Conservation (phyloP, 2,797 vertebrate species). For the Echiichthys vipera region DNA sequence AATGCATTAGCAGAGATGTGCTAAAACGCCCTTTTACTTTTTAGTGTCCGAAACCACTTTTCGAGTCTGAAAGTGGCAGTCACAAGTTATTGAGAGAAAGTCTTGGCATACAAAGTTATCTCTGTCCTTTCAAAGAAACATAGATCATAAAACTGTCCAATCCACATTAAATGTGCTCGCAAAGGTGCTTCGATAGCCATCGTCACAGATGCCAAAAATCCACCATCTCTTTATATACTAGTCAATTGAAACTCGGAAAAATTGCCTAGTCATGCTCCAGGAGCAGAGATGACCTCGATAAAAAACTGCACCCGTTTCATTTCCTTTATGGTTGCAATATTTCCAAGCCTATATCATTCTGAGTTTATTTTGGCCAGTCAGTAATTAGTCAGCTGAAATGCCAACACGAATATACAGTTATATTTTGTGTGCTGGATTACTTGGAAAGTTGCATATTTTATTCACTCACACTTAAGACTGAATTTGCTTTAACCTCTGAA, state of each 20-base stretch:
- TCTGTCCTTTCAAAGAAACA: not conserved
- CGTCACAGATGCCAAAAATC: not conserved
- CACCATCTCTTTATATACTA: constrained; percentile 12
- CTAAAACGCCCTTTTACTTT: not conserved
- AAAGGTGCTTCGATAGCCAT: not conserved
- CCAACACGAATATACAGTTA: not conserved
- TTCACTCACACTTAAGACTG: not conserved
- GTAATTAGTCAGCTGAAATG: not conserved
- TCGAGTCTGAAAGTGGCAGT: not conserved
- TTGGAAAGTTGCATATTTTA: not conserved
- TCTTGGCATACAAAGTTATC: not conserved
- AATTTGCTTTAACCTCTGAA: not conserved
- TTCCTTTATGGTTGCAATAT: not conserved
- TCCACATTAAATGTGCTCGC: not conserved
- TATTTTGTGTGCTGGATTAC: not conserved
- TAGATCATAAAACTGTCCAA: not conserved
- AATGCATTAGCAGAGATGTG: not conserved
- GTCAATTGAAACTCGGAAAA: constrained; percentile 19
- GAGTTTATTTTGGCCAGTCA: not conserved
- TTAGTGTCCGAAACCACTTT: not conserved
- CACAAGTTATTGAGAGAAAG: not conserved
- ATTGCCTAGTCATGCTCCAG: constrained; percentile 23
- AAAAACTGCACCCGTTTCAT: constrained; percentile 8
- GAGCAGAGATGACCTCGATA: constrained; percentile 14
- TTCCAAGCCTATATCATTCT: not conserved